A percentile compares a stretch with the other conserved stretches of the same genome.
Evolutionary conservation across 1,140 invertebrate genomes (phyloP).

Genomic region (Atta cephalotes): DNA sequence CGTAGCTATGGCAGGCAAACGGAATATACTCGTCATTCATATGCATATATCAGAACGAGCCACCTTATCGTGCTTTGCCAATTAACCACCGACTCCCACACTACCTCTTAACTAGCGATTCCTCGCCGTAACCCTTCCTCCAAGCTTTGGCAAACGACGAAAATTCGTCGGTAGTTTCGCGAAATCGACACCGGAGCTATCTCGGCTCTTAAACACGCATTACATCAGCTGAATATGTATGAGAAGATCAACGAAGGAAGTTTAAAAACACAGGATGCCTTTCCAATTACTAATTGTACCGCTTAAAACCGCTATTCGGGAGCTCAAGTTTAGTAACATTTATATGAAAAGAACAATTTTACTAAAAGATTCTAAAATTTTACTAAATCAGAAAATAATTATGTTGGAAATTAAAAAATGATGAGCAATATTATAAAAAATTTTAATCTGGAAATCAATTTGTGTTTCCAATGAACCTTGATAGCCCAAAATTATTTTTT

Average conservation of each 20-base stretch:
- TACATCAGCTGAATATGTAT: conserved; percentile 68
- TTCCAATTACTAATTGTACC: conserved; percentile 18
- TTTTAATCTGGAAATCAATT: no score
- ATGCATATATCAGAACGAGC: conserved; percentile 75
- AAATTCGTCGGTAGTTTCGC: conserved; percentile 58
- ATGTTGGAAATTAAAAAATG: no score
- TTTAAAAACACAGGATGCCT: conserved; percentile 34
- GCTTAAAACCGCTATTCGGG: neutral
- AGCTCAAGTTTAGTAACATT: neutral
- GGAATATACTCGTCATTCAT: conserved; percentile 76
- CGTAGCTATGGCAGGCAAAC: conserved; percentile 66
- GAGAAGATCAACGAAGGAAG: conserved; percentile 27
- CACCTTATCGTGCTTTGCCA: conserved; percentile 78
- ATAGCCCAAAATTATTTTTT: no score
- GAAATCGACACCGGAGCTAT: conserved; percentile 65
- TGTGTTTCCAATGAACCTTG: no score
- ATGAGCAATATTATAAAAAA: no score
- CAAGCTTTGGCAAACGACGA: conserved; percentile 44
- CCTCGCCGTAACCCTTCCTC: neutral
- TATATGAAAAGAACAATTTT: no score
- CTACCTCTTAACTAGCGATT: conserved; percentile 30
- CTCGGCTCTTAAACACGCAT: conserved; percentile 53
- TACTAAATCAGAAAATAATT: no score
- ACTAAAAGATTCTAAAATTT: no score
- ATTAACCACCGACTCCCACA: conserved; percentile 70